Conservation (phyloP, 2,113 vertebrate genomes). For the Atractosteus spatula region DNA sequence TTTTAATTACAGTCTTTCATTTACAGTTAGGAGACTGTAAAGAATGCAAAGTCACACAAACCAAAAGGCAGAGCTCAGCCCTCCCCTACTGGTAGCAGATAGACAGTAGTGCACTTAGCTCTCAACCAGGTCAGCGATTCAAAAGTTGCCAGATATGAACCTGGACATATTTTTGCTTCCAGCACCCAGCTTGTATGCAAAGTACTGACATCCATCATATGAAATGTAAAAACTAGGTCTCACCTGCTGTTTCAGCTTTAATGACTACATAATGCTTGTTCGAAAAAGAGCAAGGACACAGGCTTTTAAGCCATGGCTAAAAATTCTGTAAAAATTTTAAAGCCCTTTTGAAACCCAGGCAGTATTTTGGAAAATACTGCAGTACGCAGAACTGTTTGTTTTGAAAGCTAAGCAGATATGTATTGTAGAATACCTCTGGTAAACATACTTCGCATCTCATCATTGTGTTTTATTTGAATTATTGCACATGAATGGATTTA, state of each 20-base stretch:
- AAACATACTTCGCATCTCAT: too few species aligned
- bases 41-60: background rate
- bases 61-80: background rate
- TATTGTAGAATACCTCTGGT: too few species aligned
- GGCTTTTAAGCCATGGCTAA: background rate
- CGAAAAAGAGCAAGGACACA: background rate
- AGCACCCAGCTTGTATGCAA: background rate
- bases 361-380: too few species aligned
- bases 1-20: background rate
- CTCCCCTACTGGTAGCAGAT: background rate
- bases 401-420: too few species aligned
- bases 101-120: background rate
- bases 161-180: background rate
- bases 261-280: background rate
- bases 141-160: constrained; percentile 12
- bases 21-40: background rate
- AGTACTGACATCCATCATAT: background rate
- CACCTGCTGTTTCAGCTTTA: background rate
- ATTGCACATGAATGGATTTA: too few species aligned
- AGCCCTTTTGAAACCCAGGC: too few species aligned
- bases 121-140: constrained; percentile 27
- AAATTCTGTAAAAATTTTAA: too few species aligned
- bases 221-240: constrained; percentile 3
- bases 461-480: too few species aligned
- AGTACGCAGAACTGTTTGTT: too few species aligned